Base-by-base conservation (phyloP, 2,113 vertebrate genomes). In the Serilophus lunatus region DNA sequence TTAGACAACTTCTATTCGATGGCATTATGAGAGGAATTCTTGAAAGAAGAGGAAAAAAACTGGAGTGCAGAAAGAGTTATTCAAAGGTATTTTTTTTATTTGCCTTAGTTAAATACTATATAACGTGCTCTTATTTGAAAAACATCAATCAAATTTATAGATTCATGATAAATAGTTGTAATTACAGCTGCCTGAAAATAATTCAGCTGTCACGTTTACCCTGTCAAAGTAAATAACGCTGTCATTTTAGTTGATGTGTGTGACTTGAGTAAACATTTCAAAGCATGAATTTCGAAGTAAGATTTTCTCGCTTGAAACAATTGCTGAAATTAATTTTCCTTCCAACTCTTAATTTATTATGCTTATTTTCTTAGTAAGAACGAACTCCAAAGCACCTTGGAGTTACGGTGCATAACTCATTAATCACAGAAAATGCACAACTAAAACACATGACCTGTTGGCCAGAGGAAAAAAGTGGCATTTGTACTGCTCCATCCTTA, bases 221-320 rank as follows among this genome's bases (percentile, higher is more conserved):
- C 90, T 90, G 80, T 95, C 93, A 88, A 88, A 92, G 96, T 93
- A 96, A 92, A 94, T 87, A 93, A 96, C 57, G 45, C 96, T 96
- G 93, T 86, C 82, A 90, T 85, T 84, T 91, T 47, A 71, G 87
- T 69, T 76, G 95, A 97, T 94, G 69, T 66, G 91, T 92, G 68
- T 66, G 82, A 96, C 95, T 93, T 84, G 82, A 95, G 77, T 76
- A 91, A 91, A 95, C 90, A 93, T 85, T 80, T 93, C 70, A 91
- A 82, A 96, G 92, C 93, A 93, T 87, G 86, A 94, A 97, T 97
- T 95, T 86, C 90, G 82, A 94, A 97, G 92, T 72, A 92, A 93
- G 50, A 91, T 91, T 77, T 85, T 90, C 88, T 88, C 7, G 3
- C 95, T 91, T 94, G 90, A 97, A 97, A 97, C 96, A 97, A 96